Evolutionary conservation across 2,113 vertebrate species (phyloP).

Genomic region (Psephotus haematonotus): DNA sequence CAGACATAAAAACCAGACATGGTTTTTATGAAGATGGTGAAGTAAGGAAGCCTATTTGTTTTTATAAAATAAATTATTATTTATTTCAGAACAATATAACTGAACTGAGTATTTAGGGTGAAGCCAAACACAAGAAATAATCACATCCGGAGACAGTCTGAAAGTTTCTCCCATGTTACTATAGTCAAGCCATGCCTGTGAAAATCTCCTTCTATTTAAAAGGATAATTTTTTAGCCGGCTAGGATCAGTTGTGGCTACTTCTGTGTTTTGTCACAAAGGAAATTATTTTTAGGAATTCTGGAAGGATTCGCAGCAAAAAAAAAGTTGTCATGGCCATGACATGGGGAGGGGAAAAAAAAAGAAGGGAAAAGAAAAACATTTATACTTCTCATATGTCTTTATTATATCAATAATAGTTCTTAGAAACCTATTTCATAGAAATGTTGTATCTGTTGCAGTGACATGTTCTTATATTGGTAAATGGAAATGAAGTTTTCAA

Average conservation of each 20-base stretch:
- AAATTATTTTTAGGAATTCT: not conserved
- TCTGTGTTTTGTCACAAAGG: not conserved
- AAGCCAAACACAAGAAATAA: not conserved
- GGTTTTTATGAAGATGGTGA: not conserved
- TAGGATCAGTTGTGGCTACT: not conserved
- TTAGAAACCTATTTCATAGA: not conserved
- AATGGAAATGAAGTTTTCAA: not conserved
- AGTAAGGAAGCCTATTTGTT: not conserved
- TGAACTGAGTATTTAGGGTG: not conserved
- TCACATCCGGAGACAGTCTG: not conserved
- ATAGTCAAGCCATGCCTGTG: not conserved
- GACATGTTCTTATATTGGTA: not conserved
- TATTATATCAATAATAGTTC: not conserved
- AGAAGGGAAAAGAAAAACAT: not conserved
- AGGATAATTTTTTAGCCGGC: not conserved
- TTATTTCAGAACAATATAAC: not conserved
- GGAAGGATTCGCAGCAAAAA: not conserved
- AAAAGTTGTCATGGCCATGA: not conserved
- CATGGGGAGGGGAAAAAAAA: not conserved
- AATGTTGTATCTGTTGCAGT: not conserved
- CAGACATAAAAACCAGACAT: too few species aligned
- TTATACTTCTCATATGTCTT: not conserved
- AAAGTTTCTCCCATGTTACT: not conserved
- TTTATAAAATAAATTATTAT: not conserved
- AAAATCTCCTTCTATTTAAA: not conserved